Evolutionary conservation across 2,888 invertebrate genomes (phyloP), one percentile per base, ranked within the genome.

Genomic region (Lycophotia porphyrea): DNA sequence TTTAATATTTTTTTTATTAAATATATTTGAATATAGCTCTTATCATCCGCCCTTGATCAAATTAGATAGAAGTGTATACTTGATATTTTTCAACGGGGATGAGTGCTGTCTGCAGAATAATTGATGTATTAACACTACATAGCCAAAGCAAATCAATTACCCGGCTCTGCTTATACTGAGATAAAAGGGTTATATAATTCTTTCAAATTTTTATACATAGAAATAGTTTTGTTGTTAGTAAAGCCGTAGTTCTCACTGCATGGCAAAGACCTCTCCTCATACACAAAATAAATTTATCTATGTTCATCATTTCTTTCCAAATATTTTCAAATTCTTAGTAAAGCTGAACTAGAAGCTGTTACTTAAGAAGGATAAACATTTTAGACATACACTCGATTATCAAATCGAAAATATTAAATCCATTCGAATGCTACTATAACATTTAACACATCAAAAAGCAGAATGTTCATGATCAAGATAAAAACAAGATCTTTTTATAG

Each of bases 391-490:
- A 36, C 36, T 1, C 24, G 60, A 78, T 39, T 66, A 73, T 7
- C 1, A 55, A 67, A 58, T 49, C 21, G 49, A 81, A 47, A 61
- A 66, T 79, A 83, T 81, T 84, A 83, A 60, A 78, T 24, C 47
- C 70, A 84, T 69, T 78, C 27, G 18, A 27, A 52, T 68, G 52
- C 27, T 71, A 64, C n/a, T 64, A 36, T n/a, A 47, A 21, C 36
- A 39, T 39, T 69, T 72, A 78, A 47, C 60, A 60, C 71, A 64
- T 70, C 70, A 27, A 67, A 44, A 34, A 80, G 52, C 44, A 61
- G 31, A 76, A 27, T 47, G 36, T 74, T 74, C 42, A 79, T 24
- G 63, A 78, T 68, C 36, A 70, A 83, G 58, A 52, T 68, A 64
- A n/a, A 58, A 60, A 27, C n/a, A 42, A 9, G 63, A 63, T n/a